Evolutionary conservation across 92 coral and sea anemone species (phyloP).

Genomic region (Paramuricea clavata): DNA sequence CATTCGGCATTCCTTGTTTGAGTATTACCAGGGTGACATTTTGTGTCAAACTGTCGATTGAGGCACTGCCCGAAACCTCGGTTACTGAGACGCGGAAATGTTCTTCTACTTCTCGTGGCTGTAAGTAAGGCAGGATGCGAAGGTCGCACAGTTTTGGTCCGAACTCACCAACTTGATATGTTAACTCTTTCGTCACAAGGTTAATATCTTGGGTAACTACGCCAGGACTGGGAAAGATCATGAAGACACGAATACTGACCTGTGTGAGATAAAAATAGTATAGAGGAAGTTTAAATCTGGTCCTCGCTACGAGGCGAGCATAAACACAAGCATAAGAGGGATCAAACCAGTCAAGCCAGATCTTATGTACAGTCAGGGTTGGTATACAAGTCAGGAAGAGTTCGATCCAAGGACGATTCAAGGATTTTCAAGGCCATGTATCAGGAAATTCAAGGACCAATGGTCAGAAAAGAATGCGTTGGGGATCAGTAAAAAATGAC

Average conservation of each 20-base stretch:
- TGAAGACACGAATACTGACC: slow-evolving; percentile 38
- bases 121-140: slow-evolving; percentile 1
- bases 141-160: slow-evolving; percentile 41
- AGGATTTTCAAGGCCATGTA: too few relatives aligned
- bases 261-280: neutral
- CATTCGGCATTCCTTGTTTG: slow-evolving; percentile 93
- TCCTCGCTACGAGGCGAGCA: too few relatives aligned
- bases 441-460: too few relatives aligned
- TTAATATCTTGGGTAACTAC: neutral
- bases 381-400: too few relatives aligned
- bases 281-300: too few relatives aligned
- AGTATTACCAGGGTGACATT: slow-evolving; percentile 84
- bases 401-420: too few relatives aligned
- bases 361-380: too few relatives aligned
- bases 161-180: neutral
- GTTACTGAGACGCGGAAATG: slow-evolving; percentile 71
- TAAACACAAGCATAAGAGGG: too few relatives aligned
- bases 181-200: neutral
- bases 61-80: slow-evolving; percentile 82
- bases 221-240: slow-evolving; percentile 21
- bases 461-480: too few relatives aligned
- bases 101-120: slow-evolving; percentile 86
- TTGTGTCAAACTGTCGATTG: slow-evolving; percentile 77
- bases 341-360: too few relatives aligned
- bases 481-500: too few relatives aligned